Percentiles rank a stretch among this genome's conserved stretches.
These are phyloP conservation scores for Orussus abietinus DNA, from an alignment of 1,140 invertebrate species.

Conservation along the genomic window DNA sequence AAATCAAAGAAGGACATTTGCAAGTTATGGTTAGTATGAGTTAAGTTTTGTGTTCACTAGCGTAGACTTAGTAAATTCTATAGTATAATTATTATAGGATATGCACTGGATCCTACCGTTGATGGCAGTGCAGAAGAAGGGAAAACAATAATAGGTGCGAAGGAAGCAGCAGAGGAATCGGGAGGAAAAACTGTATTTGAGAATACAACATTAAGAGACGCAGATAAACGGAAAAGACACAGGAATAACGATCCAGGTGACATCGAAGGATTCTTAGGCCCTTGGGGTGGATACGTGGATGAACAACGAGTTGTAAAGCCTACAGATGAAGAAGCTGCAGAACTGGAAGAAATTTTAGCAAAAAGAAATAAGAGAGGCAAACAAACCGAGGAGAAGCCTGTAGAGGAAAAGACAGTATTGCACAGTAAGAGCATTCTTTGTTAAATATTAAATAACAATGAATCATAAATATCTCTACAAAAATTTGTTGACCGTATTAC, in stretches of 20 bases:
- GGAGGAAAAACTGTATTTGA: constrained; percentile 88
- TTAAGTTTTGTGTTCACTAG: constrained; percentile 2
- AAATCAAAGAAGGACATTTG: constrained; percentile 93
- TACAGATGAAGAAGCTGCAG: constrained; percentile 85
- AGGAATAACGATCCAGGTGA: constrained; percentile 90
- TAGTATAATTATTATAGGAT: constrained; percentile 58
- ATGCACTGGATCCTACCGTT: constrained; percentile 90
- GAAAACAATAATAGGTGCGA: constrained; percentile 67
- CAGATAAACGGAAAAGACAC: constrained; percentile 86
- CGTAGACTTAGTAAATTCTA: no score
- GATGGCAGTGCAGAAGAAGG: constrained; percentile 62
- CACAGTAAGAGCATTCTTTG: constrained; percentile 69
- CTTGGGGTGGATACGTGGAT: constrained; percentile 93
- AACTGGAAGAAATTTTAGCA: constrained; percentile 90
- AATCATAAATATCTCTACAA: constrained; percentile 13
- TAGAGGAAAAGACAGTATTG: constrained; percentile 92
- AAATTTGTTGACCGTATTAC: constrained; percentile 13
- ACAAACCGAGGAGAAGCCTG: constrained; percentile 81
- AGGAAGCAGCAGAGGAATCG: constrained; percentile 58
- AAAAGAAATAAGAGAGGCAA: constrained; percentile 86
- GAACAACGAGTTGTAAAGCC: constrained; percentile 87
- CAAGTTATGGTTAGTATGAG: constrained; percentile 70
- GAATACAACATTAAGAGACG: constrained; percentile 64
- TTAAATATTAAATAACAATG: no score
- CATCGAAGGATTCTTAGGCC: constrained; percentile 92